A percentile compares a stretch with the other conserved stretches of the same genome.
These are phyloP conservation scores for Sebastes vulpes DNA, from an alignment of 2,797 vertebrate genomes.

Conservation along the genomic window DNA sequence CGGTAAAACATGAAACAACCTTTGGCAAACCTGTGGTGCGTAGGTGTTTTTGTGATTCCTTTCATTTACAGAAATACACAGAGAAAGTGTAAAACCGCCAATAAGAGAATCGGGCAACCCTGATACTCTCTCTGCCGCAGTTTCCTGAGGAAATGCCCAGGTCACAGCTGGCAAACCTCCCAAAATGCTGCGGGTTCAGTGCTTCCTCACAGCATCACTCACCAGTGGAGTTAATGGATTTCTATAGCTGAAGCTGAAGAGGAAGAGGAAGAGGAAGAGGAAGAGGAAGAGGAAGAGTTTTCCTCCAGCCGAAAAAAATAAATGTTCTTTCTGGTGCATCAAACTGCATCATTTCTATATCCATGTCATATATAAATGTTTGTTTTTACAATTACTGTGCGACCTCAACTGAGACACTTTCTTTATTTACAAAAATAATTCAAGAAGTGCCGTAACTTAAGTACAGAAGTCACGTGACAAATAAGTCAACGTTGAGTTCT, in stretches of 20 bases:
- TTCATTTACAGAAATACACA: constrained; percentile 19
- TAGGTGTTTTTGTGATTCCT: constrained; percentile 9
- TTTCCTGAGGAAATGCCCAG: constrained; percentile 69
- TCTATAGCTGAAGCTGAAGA: background rate
- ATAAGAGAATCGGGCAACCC: constrained; percentile 33
- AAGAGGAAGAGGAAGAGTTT: background rate
- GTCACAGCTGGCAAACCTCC: constrained; percentile 11
- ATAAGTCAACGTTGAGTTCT: background rate
- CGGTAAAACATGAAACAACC: too few species aligned
- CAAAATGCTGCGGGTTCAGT: background rate
- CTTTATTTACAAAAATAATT: background rate
- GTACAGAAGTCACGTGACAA: background rate
- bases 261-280: background rate
- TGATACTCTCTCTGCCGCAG: constrained; percentile 22
- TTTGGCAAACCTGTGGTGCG: background rate
- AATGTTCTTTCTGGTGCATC: background rate
- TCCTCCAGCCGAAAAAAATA: background rate
- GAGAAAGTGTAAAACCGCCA: constrained; percentile 17
- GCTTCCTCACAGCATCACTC: background rate
- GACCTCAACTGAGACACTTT: background rate
- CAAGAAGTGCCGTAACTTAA: background rate
- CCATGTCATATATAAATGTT: background rate
- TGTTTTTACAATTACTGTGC: background rate
- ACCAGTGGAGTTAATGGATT: background rate
- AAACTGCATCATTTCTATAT: background rate